These are phyloP conservation scores for Carlito syrichta DNA, from an alignment of 2,113 vertebrate genomes.

Conservation along the genomic window DNA sequence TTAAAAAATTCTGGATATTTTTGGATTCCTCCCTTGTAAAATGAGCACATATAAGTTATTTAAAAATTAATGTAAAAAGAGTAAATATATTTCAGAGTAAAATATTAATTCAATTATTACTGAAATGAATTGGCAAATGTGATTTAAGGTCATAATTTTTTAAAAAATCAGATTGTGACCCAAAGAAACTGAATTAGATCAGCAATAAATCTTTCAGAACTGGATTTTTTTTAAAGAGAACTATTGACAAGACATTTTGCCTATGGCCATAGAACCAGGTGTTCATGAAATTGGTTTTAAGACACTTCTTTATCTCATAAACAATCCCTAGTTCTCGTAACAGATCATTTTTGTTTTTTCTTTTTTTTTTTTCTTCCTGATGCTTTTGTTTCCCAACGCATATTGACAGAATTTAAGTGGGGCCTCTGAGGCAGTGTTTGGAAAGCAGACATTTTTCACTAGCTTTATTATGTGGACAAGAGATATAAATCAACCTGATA, in stretches of 20 bases:
- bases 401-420: background rate
- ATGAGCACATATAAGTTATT: background rate
- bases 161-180: background rate
- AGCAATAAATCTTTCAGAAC: conserved; percentile 14
- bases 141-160: background rate
- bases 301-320: conserved; percentile 56
- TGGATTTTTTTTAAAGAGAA: background rate
- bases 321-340: conserved; percentile 20
- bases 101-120: background rate
- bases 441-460: conserved; percentile 43
- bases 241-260: background rate
- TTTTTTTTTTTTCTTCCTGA: background rate
- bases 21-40: too few relatives aligned
- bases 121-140: background rate
- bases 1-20: too few relatives aligned
- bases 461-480: background rate
- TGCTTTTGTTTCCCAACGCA: background rate
- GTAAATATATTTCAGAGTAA: background rate
- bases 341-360: background rate
- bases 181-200: background rate
- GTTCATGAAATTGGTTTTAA: conserved; percentile 6
- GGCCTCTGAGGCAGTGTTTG: background rate
- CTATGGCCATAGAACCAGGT: background rate
- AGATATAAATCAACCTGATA: conserved; percentile 61
- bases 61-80: background rate